These are phyloP conservation scores for Enteromius trimaculatus DNA, from an alignment of 2,797 vertebrate species.

Conservation along the genomic window DNA sequence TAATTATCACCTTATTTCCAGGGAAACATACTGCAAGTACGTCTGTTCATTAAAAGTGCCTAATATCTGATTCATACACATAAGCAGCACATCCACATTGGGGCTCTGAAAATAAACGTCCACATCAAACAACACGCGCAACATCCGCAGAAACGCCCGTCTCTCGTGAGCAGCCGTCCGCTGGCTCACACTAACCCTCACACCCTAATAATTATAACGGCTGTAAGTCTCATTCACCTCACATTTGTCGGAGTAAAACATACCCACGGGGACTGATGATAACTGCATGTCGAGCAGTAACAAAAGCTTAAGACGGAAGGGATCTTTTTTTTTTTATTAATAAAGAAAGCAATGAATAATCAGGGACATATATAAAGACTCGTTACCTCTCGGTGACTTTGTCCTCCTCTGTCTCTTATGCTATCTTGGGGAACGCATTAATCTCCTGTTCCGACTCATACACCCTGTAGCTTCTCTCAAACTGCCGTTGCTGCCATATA, in stretches of 20 bases:
- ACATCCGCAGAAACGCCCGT: slow-evolving; percentile 10
- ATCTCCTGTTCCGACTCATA: slow-evolving; percentile 60
- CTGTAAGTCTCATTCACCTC: slow-evolving; percentile 1
- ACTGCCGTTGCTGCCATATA: slow-evolving; percentile 55
- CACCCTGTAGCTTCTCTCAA: slow-evolving; percentile 44
- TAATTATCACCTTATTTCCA: neutral
- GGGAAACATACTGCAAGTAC: neutral
- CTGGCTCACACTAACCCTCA: neutral
- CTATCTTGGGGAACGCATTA: slow-evolving; percentile 72
- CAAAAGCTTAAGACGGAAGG: slow-evolving; percentile 24
- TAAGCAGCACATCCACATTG: neutral
- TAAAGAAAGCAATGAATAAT: neutral
- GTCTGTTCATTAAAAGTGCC: neutral
- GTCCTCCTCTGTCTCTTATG: slow-evolving; percentile 61
- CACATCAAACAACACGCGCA: neutral
- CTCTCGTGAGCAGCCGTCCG: neutral
- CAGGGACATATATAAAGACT: neutral
- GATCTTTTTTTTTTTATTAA: neutral
- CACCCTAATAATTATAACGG: neutral
- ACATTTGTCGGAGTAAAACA: slow-evolving; percentile 6
- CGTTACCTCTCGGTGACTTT: slow-evolving; percentile 68
- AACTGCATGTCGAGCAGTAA: neutral
- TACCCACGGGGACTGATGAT: neutral
- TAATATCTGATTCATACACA: neutral
- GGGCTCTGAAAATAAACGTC: neutral